phyloP scores from a whole-genome alignment of 2,888 invertebrate genomes.

The Chaitophorus viminalis region DNA sequence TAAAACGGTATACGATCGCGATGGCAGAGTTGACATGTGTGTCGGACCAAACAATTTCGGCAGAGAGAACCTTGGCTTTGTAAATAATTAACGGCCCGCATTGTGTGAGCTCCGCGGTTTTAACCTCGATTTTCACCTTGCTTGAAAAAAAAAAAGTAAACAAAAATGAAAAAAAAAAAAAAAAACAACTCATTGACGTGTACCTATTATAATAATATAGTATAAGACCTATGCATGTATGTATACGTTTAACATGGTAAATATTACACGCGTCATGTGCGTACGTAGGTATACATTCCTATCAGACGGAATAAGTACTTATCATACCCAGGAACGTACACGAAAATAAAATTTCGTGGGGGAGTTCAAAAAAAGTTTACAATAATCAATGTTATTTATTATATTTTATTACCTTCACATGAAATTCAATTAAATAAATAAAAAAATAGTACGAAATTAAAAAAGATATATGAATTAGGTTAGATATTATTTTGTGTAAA shows the following conservation, averaged over 20 bases:
- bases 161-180: neutral
- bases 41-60: slow-evolving; percentile 44
- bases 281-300: neutral
- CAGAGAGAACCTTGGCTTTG: slow-evolving; percentile 55
- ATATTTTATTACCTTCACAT: too few relatives aligned
- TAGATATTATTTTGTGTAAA: too few relatives aligned
- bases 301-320: neutral
- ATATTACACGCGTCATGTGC: neutral
- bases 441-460: too few relatives aligned
- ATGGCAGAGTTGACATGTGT: slow-evolving; percentile 4
- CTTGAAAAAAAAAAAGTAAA: slow-evolving; percentile 14
- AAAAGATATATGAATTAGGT: too few relatives aligned
- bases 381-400: too few relatives aligned
- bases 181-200: neutral
- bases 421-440: too few relatives aligned
- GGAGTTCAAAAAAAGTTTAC: too few relatives aligned
- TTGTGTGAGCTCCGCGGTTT: slow-evolving; percentile 41
- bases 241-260: slow-evolving; percentile 2
- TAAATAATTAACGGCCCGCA: slow-evolving; percentile 57
- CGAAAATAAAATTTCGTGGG: too few relatives aligned
- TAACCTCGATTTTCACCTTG: slow-evolving; percentile 58
- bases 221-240: neutral
- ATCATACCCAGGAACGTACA: too few relatives aligned
- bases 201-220: neutral
- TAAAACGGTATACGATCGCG: neutral